These are phyloP conservation scores for Zoanthus solanderi DNA, from an alignment of 92 coral and sea anemone species.

Conservation along the genomic window DNA sequence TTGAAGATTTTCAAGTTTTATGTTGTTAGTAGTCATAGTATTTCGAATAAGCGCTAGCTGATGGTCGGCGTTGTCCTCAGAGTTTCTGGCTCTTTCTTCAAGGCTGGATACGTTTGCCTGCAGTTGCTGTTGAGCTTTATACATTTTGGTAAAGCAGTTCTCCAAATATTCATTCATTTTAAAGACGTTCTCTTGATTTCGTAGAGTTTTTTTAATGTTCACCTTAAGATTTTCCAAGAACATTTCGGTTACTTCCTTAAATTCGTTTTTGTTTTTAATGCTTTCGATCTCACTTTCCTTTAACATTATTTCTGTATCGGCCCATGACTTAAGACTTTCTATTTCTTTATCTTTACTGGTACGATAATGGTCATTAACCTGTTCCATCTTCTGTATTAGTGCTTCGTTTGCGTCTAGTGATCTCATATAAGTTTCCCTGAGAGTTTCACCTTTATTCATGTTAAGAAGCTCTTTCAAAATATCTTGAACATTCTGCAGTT, in stretches of 20 bases:
- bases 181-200: slow-evolving; percentile 3
- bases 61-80: neutral
- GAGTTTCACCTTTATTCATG: neutral
- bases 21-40: neutral
- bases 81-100: neutral
- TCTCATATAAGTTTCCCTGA: neutral
- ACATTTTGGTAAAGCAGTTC: neutral
- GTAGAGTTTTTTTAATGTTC: neutral
- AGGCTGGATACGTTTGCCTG: neutral
- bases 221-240: neutral
- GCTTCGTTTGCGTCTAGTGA: slow-evolving; percentile 19
- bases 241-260: neutral
- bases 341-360: slow-evolving; percentile 25
- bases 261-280: neutral
- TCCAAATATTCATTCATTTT: slow-evolving; percentile 10
- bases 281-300: slow-evolving; percentile 12
- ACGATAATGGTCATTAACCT: neutral
- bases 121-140: neutral
- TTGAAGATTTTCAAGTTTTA: slow-evolving; percentile 21
- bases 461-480: neutral
- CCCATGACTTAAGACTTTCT: slow-evolving; percentile 6
- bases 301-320: slow-evolving; percentile 29
- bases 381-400: neutral
- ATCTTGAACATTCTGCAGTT: neutral
- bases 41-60: neutral